Base-by-base conservation (phyloP, 2,797 vertebrate species). In the Myripristis jacobus region DNA sequence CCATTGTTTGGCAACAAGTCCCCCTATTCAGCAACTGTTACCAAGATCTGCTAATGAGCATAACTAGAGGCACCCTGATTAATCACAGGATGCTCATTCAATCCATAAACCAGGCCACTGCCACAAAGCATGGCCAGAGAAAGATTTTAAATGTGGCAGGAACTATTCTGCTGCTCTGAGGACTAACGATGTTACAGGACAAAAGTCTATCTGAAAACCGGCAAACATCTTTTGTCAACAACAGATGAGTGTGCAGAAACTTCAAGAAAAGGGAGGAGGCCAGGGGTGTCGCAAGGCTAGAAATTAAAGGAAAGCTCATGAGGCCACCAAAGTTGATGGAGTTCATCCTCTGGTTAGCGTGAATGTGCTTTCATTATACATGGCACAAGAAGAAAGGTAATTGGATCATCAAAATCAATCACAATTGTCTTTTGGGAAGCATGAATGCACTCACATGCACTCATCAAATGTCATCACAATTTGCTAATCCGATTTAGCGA, bases 1-100 rank as follows among this genome's bases (percentile, higher is more conserved):
- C 19, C 71, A 75, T 67, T 85, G 72, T 87, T 60, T 66, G 61
- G 43, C 59, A 69, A 79, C 62, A 84, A 77, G 36, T 69, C 47
- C 56, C 56, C 29, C 71, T 73, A 80, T 90, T 84, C 70, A 83
- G 64, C 43, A n/a, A 19, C 43, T 62, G 56, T 74, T 48, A 3
- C 55, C 66, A 60, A 48, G 27, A 70, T 76, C 57, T 47, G 57
- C 44, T 74, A 80, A 83, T 36, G 44, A 84, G 38, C 59, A 52
- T 60, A 56, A 55, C 71, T 63, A 53, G 58, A 70, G 80, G 69
- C 59, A 46, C 34, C 55, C 34, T 34, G 15, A 75, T 59, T 58
- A 22, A 65, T 75, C 71, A 80, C 68, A 66, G 70, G 60, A 79
- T 51, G 53, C 43, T 15, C 1, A 60, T 24, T 54, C 52, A 34